Percentiles rank a stretch among this genome's conserved stretches.
phyloP scores from a whole-genome alignment of 1,140 invertebrate species.

The Zaprionus inermis region DNA sequence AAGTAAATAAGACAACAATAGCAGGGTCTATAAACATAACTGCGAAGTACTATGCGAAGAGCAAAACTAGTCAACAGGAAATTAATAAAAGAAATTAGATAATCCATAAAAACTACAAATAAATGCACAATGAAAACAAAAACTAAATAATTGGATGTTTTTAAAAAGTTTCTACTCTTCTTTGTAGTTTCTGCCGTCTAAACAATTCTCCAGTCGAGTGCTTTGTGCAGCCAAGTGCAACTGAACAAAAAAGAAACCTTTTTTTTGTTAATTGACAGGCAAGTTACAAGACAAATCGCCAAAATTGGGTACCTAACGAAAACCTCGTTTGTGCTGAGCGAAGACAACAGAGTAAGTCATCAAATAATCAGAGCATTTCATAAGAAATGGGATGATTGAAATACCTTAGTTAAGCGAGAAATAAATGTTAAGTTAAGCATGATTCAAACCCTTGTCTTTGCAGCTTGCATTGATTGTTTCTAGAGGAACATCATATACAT shows the following conservation, averaged over 20 bases:
- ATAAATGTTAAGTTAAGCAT: not conserved
- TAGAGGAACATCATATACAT: no score
- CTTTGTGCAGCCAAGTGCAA: conserved; percentile 44
- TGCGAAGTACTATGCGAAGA: not conserved
- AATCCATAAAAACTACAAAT: conserved; percentile 2
- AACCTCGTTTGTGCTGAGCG: conserved; percentile 81
- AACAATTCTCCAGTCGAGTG: not conserved
- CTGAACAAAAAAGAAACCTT: conserved; percentile 21
- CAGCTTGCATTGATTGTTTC: no score
- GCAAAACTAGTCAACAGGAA: conserved; percentile 11
- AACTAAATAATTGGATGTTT: conserved; percentile 5
- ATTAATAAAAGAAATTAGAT: conserved; percentile 18
- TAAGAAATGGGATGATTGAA: not conserved
- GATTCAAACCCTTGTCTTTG: no score
- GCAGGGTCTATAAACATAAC: conserved; percentile 6
- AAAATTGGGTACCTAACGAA: conserved; percentile 84
- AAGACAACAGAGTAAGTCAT: conserved; percentile 73
- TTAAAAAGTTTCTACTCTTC: conserved; percentile 29
- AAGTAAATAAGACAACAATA: conserved; percentile 11
- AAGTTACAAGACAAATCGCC: conserved; percentile 63
- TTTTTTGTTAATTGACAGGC: conserved; percentile 27
- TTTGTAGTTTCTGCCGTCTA: conserved; percentile 45
- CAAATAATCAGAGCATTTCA: not conserved
- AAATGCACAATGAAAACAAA: not conserved
- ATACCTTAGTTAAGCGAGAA: not conserved